Evolutionary conservation across 2,797 vertebrate species (phyloP).

Genomic region (Moxostoma hubbsi): DNA sequence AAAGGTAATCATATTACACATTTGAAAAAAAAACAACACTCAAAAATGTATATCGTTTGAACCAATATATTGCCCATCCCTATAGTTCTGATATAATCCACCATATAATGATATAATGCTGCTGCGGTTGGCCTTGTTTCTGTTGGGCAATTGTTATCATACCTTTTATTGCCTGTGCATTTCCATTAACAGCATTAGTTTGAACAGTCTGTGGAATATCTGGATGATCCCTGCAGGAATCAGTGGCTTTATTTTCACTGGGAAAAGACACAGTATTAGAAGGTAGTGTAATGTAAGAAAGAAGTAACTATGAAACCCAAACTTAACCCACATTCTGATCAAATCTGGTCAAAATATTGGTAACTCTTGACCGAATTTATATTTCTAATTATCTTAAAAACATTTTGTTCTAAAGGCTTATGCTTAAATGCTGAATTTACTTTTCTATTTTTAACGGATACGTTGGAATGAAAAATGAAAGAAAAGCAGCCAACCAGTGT

Average conservation of each 20-base stretch:
- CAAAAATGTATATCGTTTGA: neutral
- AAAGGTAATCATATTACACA: neutral
- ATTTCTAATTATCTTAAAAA: no score
- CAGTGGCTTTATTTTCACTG: conserved; percentile 13
- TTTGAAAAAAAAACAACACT: neutral
- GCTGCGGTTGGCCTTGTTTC: neutral
- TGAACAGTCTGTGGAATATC: conserved; percentile 6
- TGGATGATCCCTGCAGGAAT: neutral
- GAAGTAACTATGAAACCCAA: neutral
- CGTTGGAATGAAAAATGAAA: no score
- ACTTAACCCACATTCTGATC: no score
- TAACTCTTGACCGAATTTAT: no score
- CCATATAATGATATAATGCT: no score
- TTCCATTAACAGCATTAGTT: neutral
- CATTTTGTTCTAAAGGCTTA: no score
- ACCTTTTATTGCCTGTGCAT: conserved; percentile 14
- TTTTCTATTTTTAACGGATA: no score
- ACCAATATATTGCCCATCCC: no score
- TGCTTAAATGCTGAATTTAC: no score
- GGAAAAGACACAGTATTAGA: neutral
- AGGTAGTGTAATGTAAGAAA: neutral
- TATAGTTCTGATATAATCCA: no score
- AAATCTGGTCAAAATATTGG: no score
- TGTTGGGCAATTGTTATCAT: neutral
- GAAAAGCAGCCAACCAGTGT: no score